Conservation (phyloP, 2,888 invertebrate genomes). For the Spilosoma lubricipeda region DNA sequence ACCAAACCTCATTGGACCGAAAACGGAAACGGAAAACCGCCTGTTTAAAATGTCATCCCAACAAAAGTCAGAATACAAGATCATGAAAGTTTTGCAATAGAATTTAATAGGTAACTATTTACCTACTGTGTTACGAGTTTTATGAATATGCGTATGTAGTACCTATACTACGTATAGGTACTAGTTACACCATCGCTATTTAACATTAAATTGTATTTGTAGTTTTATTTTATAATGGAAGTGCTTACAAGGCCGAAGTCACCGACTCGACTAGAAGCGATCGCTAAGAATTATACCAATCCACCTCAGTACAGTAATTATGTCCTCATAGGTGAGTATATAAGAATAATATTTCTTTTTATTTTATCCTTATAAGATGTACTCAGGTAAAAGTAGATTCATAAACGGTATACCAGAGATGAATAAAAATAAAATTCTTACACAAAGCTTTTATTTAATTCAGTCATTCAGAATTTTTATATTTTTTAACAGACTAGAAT, state of each 20-base stretch:
- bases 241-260: slow-evolving; percentile 70
- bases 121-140: background rate
- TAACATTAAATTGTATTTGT: background rate
- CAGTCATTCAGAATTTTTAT: too few species aligned
- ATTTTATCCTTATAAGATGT: background rate
- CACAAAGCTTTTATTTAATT: background rate
- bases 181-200: background rate
- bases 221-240: slow-evolving; percentile 24
- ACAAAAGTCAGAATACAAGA: background rate
- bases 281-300: slow-evolving; percentile 63
- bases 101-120: background rate
- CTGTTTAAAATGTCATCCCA: background rate
- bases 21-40: background rate
- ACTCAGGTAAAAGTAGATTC: too few species aligned
- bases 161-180: background rate
- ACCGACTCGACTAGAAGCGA: slow-evolving; percentile 71
- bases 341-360: background rate
- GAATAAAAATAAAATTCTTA: background rate
- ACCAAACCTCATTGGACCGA: background rate
- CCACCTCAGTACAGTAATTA: slow-evolving; percentile 62
- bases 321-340: slow-evolving; percentile 72
- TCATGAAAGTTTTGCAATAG: background rate
- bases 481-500: too few species aligned
- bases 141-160: background rate
- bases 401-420: background rate